Evolutionary conservation across 2,797 vertebrate genomes (phyloP), one percentile per base, ranked within the genome.

Genomic region (Fringilla coelebs): DNA sequence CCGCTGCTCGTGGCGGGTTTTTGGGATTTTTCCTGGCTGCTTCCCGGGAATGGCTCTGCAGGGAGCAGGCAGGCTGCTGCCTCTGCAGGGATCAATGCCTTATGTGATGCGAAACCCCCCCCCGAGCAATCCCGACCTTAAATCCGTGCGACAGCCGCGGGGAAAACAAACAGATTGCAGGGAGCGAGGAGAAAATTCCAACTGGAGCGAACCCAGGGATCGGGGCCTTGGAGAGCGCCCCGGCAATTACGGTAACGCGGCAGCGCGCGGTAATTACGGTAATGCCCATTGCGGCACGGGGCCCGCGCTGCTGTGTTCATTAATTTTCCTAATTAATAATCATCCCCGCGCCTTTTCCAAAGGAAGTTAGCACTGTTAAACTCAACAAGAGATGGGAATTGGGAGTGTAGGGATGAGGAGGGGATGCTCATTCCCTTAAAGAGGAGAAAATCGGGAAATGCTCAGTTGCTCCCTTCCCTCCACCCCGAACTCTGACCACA

Each of bases 21-120:
- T 15, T 67, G 84, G 70, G 67, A 16, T 66, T 77, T 85, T 65
- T 74, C 75, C 41, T 25, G 11, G 21, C 36, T 11, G 78, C 52
- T 87, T 85, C 58, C 70, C 41, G 65, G 18, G 63, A 92, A 67
- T 36, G 8, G 61, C 36, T 34, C 77, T 58, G 68, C 52, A 12
- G 72, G 89, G 81, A 77, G 62, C 63, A 24, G 17, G 83, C 58
- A 36, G 46, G 32, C 46, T 46, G 89, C 84, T 49, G 32, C 92
- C 75, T 76, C 78, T 41, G 75, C 61, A 49, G 85, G 86, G 90
- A 97, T 93, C 79, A 8, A 12, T 38, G 90, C 55, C n/a, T 66
- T 75, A 84, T 60, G 41, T 6, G 88, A 73, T 16, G 26, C 54
- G 60, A 87, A 71, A 71, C 25, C 57, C 66, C 58, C 58, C 43